Percentiles rank a stretch among this genome's conserved stretches.
Evolutionary conservation across 2,888 invertebrate genomes (phyloP).

Genomic region (Ferrisia virgata): DNA sequence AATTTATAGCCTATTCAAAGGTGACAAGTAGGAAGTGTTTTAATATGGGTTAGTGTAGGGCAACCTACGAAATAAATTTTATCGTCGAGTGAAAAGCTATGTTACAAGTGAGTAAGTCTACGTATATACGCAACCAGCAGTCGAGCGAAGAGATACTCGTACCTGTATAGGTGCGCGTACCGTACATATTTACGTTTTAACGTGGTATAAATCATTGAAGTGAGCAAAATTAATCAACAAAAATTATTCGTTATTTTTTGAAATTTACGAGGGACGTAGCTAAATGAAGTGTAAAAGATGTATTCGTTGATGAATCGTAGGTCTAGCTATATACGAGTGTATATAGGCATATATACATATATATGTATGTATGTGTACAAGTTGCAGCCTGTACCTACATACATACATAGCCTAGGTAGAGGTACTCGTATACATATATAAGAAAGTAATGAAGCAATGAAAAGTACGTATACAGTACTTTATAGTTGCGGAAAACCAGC

Average conservation of each 20-base stretch:
- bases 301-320: neutral
- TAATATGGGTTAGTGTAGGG: neutral
- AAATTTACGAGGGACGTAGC: neutral
- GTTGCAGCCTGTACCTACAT: too few species aligned
- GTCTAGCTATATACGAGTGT: too few species aligned
- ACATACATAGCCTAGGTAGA: too few species aligned
- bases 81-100: neutral
- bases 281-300: neutral
- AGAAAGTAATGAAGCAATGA: slow-evolving; percentile 21
- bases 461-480: neutral
- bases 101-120: neutral
- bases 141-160: neutral
- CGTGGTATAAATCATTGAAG: neutral
- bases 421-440: neutral
- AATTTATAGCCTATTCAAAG: neutral
- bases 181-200: neutral
- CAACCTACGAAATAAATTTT: neutral
- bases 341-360: neutral
- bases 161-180: neutral
- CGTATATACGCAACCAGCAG: too few species aligned
- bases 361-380: neutral
- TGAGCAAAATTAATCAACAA: slow-evolving; percentile 17
- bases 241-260: slow-evolving; percentile 15
- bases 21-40: neutral
- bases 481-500: neutral